A percentile compares a stretch with the other conserved stretches of the same genome.
Evolutionary conservation across 1,140 invertebrate genomes (phyloP).

Genomic region (Drosophila equinoxialis): DNA sequence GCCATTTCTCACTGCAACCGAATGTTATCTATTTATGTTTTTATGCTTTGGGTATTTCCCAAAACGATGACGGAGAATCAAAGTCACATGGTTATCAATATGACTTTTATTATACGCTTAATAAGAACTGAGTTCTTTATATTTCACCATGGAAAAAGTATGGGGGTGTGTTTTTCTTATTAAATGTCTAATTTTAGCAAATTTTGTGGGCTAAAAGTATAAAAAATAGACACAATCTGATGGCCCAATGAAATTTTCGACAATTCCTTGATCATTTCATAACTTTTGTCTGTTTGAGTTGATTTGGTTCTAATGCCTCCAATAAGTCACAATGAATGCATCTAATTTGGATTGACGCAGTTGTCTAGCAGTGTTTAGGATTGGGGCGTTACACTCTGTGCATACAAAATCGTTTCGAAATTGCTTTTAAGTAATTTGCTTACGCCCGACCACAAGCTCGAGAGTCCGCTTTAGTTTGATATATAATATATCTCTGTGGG

Average conservation of each 20-base stretch:
- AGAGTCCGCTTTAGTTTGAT: neutral
- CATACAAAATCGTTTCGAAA: conserved; percentile 1
- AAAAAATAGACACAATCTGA: too few relatives aligned
- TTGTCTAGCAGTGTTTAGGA: neutral
- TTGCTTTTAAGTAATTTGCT: conserved; percentile 2
- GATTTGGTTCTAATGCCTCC: neutral
- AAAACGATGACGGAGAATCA: conserved; percentile 8
- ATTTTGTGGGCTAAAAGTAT: too few relatives aligned
- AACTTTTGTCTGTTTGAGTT: neutral
- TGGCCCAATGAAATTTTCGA: too few relatives aligned
- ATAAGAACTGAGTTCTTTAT: neutral
- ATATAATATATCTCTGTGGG: neutral
- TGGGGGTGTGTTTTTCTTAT: too few relatives aligned
- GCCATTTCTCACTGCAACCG: conserved; percentile 25
- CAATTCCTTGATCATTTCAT: too few relatives aligned
- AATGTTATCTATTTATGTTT: conserved; percentile 22
- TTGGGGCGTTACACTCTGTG: neutral
- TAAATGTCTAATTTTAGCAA: too few relatives aligned
- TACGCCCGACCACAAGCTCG: neutral
- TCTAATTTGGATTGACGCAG: conserved; percentile 4
- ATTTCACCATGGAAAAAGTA: too few relatives aligned
- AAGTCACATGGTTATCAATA: conserved; percentile 1
- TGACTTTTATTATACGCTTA: neutral
- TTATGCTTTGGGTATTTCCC: conserved; percentile 44
- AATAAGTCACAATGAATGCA: neutral